phyloP scores from a whole-genome alignment of 2,888 invertebrate genomes.

The Yponomeuta plumbellus region DNA sequence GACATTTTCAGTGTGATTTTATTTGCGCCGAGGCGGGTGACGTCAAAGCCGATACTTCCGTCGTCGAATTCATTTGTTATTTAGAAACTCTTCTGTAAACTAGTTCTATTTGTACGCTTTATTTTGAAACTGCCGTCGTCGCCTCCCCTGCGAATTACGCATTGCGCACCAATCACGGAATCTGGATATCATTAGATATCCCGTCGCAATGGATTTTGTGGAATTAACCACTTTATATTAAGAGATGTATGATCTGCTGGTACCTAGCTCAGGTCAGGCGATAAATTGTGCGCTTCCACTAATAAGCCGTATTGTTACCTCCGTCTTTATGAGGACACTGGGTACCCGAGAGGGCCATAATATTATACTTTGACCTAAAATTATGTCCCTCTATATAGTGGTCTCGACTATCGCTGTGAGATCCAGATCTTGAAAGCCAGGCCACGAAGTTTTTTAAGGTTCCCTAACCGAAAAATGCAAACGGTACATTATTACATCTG shows the following conservation, averaged over 20 bases:
- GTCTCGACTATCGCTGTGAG: no score
- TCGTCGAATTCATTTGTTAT: conserved; percentile 56
- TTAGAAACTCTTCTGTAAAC: conserved; percentile 52
- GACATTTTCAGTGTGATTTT: conserved; percentile 46
- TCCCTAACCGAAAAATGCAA: no score
- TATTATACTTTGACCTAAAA: conserved; percentile 2
- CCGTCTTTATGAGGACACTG: neutral
- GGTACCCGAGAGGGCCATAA: neutral
- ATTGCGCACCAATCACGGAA: conserved; percentile 23
- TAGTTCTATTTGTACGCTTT: conserved; percentile 46
- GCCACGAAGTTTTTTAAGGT: no score
- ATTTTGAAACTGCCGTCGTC: conserved; percentile 53
- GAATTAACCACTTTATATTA: neutral
- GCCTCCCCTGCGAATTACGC: conserved; percentile 43
- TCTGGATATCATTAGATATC: conserved; percentile 3
- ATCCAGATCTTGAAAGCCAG: neutral
- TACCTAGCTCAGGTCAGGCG: no score
- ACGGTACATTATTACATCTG: no score
- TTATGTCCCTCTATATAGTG: neutral
- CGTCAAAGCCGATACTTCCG: conserved; percentile 57
- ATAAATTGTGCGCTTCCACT: neutral
- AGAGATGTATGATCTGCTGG: neutral
- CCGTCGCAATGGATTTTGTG: neutral
- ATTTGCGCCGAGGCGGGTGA: conserved; percentile 33
- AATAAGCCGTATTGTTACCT: neutral